These are phyloP conservation scores for Saturnia japonica DNA, from an alignment of 2,888 invertebrate species.

Conservation along the genomic window DNA sequence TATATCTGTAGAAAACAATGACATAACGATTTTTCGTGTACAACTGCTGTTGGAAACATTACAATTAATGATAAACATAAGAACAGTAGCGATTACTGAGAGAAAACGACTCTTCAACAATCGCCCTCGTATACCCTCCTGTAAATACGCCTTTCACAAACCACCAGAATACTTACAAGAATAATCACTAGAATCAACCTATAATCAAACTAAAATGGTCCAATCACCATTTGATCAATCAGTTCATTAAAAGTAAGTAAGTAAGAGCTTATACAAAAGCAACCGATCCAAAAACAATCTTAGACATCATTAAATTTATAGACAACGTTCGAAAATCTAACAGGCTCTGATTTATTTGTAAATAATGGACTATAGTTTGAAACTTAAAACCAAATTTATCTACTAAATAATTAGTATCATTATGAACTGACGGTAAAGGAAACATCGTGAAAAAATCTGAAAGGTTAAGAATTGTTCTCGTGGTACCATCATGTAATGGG, in stretches of 20 bases:
- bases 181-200: neutral
- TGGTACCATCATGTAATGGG: neutral
- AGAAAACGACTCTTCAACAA: neutral
- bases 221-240: neutral
- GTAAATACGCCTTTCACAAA: neutral
- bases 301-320: neutral
- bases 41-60: neutral
- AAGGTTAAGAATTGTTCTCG: neutral
- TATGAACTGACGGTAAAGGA: neutral
- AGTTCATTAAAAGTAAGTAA: no score
- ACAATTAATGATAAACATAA: neutral
- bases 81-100: neutral
- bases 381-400: neutral
- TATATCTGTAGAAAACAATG: neutral
- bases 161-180: neutral
- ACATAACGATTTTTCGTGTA: neutral
- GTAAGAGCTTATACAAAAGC: neutral
- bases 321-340: neutral
- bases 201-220: neutral
- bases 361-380: neutral
- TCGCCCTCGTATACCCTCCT: neutral
- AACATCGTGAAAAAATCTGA: neutral
- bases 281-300: neutral
- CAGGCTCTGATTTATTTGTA: neutral
- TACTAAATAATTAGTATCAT: neutral